A percentile compares a stretch with the other conserved stretches of the same genome.
Evolutionary conservation across 2,113 vertebrate species (phyloP).

Genomic region (Tupaia chinensis): DNA sequence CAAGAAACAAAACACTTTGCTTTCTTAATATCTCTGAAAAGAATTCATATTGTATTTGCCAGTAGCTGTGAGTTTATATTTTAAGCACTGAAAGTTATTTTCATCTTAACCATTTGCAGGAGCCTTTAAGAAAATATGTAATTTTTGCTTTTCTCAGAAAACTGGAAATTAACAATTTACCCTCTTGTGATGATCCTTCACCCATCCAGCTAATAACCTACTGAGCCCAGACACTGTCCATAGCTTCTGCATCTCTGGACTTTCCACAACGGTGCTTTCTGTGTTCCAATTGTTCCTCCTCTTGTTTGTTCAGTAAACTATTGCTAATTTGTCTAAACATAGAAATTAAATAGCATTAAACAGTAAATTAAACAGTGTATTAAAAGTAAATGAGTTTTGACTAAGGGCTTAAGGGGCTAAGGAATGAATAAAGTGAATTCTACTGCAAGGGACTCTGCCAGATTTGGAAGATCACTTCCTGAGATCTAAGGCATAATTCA

Average conservation of each 20-base stretch:
- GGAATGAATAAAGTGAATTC: not conserved
- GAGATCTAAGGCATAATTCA: not conserved
- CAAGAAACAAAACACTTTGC: not conserved
- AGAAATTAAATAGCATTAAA: not conserved
- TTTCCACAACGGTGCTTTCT: not conserved
- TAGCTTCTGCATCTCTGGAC: not conserved
- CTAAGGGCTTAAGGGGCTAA: not conserved
- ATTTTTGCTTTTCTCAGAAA: not conserved
- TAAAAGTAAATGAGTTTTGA: conserved; percentile 19
- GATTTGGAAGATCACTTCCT: not conserved
- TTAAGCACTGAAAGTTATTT: not conserved
- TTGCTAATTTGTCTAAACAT: conserved; percentile 40
- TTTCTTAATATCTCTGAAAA: conserved; percentile 54
- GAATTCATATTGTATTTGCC: not conserved
- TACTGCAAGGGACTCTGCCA: not conserved
- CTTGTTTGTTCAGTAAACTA: not conserved
- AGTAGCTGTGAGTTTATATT: conserved; percentile 13
- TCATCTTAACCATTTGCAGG: not conserved
- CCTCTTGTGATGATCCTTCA: not conserved
- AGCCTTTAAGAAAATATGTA: not conserved
- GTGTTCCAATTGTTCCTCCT: not conserved
- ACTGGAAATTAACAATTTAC: not conserved
- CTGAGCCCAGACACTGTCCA: not conserved
- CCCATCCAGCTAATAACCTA: not conserved
- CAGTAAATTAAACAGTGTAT: conserved; percentile 18